A percentile compares a stretch with the other conserved stretches of the same genome.
Evolutionary conservation across 2,113 vertebrate genomes (phyloP).

Genomic region (Peromyscus polionotus): DNA sequence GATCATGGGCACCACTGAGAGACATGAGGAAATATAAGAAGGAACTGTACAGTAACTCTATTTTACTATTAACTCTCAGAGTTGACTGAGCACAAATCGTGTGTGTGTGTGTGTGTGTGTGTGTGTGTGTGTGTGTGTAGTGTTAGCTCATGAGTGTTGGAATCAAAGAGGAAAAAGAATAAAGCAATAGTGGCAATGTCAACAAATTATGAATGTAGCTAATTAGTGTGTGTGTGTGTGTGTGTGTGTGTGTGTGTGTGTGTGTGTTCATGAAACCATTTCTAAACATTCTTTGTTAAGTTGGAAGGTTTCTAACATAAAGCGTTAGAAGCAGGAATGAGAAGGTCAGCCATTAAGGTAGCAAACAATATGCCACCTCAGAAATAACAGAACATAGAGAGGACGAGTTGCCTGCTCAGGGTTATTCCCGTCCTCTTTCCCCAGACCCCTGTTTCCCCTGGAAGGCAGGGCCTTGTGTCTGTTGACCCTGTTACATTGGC

Average conservation of each 20-base stretch:
- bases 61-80: neutral
- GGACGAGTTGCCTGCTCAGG: neutral
- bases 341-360: neutral
- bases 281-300: conserved; percentile 4
- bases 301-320: neutral
- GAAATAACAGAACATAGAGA: neutral
- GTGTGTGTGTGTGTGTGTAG: neutral
- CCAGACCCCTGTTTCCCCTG: neutral
- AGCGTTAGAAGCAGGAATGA: neutral
- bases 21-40: neutral
- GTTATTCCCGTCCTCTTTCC: neutral
- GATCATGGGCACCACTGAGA: neutral
- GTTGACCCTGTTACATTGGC: neutral
- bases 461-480: neutral
- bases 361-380: neutral
- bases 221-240: neutral
- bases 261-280: neutral
- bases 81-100: neutral
- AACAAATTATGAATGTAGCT: neutral
- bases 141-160: neutral
- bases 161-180: conserved; percentile 15
- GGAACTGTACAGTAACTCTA: neutral
- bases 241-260: neutral
- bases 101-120: neutral
- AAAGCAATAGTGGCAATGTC: neutral